A percentile compares a stretch with the other conserved stretches of the same genome.
Evolutionary conservation across 64 coral and sea anemone genomes (phyloP).

Genomic region (Cladopsammia gracilis): DNA sequence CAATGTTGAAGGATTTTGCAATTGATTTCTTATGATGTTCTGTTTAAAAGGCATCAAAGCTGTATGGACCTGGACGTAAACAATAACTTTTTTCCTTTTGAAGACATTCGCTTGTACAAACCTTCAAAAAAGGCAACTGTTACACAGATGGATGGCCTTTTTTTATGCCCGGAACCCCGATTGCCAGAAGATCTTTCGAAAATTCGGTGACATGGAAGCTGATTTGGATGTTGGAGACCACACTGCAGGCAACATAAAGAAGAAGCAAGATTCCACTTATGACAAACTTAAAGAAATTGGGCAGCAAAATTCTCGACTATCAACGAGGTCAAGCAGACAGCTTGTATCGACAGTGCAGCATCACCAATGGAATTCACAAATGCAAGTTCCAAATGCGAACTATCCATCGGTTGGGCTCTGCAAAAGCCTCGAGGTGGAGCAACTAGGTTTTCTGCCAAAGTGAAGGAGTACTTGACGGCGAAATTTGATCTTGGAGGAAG

Average conservation of each 20-base stretch:
- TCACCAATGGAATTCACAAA: background rate
- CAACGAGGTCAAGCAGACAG: background rate
- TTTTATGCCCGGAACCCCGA: slow-evolving; percentile 6
- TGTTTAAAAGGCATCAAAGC: background rate
- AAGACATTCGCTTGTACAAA: background rate
- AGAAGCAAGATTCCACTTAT: slow-evolving; percentile 37
- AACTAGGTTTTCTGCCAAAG: background rate
- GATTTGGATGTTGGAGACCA: slow-evolving; percentile 33
- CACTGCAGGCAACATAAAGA: slow-evolving; percentile 9
- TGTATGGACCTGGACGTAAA: no score
- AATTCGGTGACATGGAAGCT: slow-evolving; percentile 44
- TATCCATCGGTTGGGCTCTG: slow-evolving; percentile 19
- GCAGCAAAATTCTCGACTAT: slow-evolving; percentile 54
- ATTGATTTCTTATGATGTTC: slow-evolving; percentile 23
- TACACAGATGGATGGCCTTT: background rate
- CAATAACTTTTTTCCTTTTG: no score
- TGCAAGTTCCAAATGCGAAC: background rate
- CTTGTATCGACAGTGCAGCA: background rate
- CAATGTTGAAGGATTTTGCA: slow-evolving; percentile 39
- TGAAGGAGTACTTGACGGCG: no score
- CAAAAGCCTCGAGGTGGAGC: slow-evolving; percentile 4
- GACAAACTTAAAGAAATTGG: slow-evolving; percentile 60
- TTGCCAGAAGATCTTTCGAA: slow-evolving; percentile 44
- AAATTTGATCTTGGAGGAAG: slow-evolving; percentile 70
- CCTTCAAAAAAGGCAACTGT: background rate